Conservation (phyloP, 1,140 invertebrate species). For the Drosophila pseudoananassae region DNA sequence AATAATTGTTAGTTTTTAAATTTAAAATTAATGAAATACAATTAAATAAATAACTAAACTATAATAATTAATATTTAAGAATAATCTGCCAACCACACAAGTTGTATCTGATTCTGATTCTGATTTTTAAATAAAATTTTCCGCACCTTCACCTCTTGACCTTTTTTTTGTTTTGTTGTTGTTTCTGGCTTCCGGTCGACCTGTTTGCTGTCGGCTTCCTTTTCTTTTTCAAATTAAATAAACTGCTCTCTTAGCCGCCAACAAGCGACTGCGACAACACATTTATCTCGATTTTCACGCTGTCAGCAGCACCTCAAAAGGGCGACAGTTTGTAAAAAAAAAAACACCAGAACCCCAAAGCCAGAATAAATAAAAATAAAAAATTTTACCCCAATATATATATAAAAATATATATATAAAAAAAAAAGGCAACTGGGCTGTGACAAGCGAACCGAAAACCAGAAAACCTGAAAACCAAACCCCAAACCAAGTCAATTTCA, state of each 20-base stretch:
- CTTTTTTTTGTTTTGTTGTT: slow-evolving; percentile 10
- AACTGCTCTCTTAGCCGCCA: slow-evolving; percentile 60
- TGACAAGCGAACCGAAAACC: slow-evolving; percentile 17
- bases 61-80: background rate
- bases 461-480: slow-evolving; percentile 23
- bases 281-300: slow-evolving; percentile 82
- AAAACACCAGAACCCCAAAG: slow-evolving; percentile 30
- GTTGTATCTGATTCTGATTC: slow-evolving; percentile 13
- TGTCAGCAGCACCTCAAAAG: slow-evolving; percentile 79
- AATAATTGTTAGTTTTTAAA: background rate
- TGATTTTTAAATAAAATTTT: slow-evolving; percentile 58
- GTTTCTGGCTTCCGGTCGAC: background rate
- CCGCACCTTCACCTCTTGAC: slow-evolving; percentile 18
- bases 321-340: slow-evolving; percentile 78
- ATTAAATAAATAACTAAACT: background rate
- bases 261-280: slow-evolving; percentile 43
- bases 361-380: slow-evolving; percentile 41
- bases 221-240: slow-evolving; percentile 64
- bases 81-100: too few species aligned
- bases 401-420: background rate
- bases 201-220: slow-evolving; percentile 11
- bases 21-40: too few species aligned
- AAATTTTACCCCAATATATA: slow-evolving; percentile 4
- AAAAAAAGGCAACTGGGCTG: background rate
- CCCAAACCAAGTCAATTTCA: slow-evolving; percentile 72